Conservation (phyloP, 2,113 vertebrate genomes). For the Heteronetta atricapilla region DNA sequence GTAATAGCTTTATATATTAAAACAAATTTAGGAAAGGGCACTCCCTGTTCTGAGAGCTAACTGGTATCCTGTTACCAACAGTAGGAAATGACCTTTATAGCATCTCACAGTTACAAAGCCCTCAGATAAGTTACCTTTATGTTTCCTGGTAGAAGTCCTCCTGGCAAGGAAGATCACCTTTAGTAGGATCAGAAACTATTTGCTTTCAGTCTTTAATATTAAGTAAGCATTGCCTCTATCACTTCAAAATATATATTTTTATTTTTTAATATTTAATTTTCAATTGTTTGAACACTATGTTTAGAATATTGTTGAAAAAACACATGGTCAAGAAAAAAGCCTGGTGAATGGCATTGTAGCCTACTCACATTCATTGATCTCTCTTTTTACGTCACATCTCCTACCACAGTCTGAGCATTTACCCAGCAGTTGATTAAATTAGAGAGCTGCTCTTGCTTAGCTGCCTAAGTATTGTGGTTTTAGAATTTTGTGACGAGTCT, state of each 20-base stretch:
- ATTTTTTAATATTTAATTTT: not conserved
- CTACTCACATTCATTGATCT: not conserved
- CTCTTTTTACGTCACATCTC: not conserved
- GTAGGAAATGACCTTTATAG: conserved; percentile 32
- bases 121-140: not conserved
- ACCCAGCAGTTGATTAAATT: conserved; percentile 26
- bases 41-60: not conserved
- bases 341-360: not conserved
- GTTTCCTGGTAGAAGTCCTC: conserved; percentile 14
- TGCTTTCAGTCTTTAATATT: not conserved
- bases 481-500: conserved; percentile 5
- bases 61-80: not conserved
- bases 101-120: not conserved
- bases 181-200: not conserved
- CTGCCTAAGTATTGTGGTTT: conserved; percentile 15
- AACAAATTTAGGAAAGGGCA: conserved; percentile 26
- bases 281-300: not conserved
- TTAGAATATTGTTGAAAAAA: not conserved
- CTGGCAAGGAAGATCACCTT: not conserved
- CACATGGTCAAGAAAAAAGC: not conserved
- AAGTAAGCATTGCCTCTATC: not conserved
- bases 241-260: not conserved
- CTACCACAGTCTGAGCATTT: conserved; percentile 1
- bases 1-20: not conserved
- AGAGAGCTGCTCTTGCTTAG: not conserved